A percentile compares a stretch with the other conserved stretches of the same genome.
Evolutionary conservation across 2,888 invertebrate species (phyloP).

Genomic region (Pyrgus malvae): DNA sequence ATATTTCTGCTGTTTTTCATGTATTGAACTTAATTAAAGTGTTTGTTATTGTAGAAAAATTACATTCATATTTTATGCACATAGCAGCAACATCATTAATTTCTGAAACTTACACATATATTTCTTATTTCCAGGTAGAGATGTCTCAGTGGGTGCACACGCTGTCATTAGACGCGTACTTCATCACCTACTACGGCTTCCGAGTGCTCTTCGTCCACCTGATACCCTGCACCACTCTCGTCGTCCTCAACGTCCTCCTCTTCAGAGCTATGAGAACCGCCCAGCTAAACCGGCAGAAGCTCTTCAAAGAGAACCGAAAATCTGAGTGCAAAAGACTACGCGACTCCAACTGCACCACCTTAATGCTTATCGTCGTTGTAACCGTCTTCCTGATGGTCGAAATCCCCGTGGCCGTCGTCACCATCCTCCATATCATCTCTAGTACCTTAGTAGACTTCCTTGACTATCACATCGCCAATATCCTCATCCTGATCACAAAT

Average conservation of each 20-base stretch:
- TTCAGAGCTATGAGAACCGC: constrained; percentile 93
- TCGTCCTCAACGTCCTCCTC: constrained; percentile 93
- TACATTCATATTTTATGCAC: too few relatives aligned
- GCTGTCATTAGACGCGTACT: constrained; percentile 88
- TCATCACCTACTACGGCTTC: constrained; percentile 91
- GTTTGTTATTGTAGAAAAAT: too few relatives aligned
- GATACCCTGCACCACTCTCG: constrained; percentile 93
- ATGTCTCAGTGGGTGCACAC: constrained; percentile 88
- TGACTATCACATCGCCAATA: constrained; percentile 89
- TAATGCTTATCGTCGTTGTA: constrained; percentile 94
- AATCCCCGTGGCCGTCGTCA: constrained; percentile 92
- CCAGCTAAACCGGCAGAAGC: constrained; percentile 87
- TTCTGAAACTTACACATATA: too few relatives aligned
- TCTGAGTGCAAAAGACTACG: constrained; percentile 90
- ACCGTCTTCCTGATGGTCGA: constrained; percentile 92
- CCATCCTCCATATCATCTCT: constrained; percentile 91
- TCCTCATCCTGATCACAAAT: constrained; percentile 91
- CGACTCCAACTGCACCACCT: constrained; percentile 91
- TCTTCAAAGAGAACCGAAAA: constrained; percentile 89
- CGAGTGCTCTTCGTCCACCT: constrained; percentile 95
- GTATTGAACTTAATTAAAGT: too few relatives aligned
- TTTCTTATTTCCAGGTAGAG: constrained; percentile 55
- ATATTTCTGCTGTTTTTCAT: too few relatives aligned
- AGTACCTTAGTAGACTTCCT: constrained; percentile 87
- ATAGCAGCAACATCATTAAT: too few relatives aligned